Evolutionary conservation across 2,888 invertebrate species (phyloP).

Genomic region (Synanthedon myopaeformis): DNA sequence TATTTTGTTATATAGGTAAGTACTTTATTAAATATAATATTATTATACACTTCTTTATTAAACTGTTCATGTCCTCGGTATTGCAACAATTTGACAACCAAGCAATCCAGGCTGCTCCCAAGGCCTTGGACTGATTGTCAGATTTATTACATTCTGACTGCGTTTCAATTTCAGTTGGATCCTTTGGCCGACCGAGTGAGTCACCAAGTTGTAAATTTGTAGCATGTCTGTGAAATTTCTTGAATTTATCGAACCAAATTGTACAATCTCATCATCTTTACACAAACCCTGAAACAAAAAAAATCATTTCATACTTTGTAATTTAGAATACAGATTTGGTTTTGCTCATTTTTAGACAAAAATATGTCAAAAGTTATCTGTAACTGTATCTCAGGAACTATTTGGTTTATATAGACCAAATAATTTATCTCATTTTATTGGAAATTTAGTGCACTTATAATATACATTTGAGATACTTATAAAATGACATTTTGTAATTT

Average conservation of each 20-base stretch:
- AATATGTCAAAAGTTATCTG: too few relatives aligned
- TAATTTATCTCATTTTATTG: too few relatives aligned
- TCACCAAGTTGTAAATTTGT: conserved; percentile 78
- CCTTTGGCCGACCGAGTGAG: conserved; percentile 70
- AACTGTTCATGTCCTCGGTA: neutral
- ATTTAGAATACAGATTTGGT: too few relatives aligned
- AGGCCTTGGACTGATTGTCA: conserved; percentile 76
- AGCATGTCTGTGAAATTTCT: conserved; percentile 76
- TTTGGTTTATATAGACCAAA: too few relatives aligned
- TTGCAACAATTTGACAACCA: conserved; percentile 51
- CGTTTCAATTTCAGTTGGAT: conserved; percentile 65
- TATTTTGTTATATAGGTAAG: too few relatives aligned
- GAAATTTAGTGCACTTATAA: too few relatives aligned
- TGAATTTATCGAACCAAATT: conserved; percentile 82
- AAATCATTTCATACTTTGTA: neutral
- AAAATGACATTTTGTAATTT: too few relatives aligned
- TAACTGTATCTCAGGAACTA: too few relatives aligned
- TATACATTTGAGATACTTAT: too few relatives aligned
- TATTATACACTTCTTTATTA: too few relatives aligned
- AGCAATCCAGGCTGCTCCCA: conserved; percentile 86
- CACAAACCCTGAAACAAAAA: conserved; percentile 74
- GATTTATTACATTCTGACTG: conserved; percentile 47
- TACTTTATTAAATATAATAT: too few relatives aligned
- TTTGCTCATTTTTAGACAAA: too few relatives aligned
- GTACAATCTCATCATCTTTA: conserved; percentile 76